A percentile compares a stretch with the other conserved stretches of the same genome.
Conservation (phyloP, 92 coral and sea anemone species). For the Paragorgia papillata region DNA sequence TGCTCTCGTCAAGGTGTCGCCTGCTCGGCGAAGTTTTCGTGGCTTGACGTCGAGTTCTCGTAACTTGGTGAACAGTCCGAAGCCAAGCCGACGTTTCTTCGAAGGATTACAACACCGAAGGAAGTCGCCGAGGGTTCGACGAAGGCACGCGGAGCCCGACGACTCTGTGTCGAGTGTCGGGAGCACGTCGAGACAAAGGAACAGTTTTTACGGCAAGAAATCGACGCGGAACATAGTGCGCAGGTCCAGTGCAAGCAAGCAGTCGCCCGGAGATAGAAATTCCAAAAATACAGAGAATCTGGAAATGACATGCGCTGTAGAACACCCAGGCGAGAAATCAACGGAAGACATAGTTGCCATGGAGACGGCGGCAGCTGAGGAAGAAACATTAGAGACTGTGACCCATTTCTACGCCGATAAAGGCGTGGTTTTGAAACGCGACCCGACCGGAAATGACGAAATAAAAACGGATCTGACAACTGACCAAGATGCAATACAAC, state of each 20-base stretch:
- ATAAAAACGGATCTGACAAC: background rate
- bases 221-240: background rate
- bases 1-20: conserved; percentile 39
- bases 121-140: conserved; percentile 38
- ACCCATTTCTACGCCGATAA: conserved; percentile 27
- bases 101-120: conserved; percentile 28
- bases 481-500: conserved; percentile 6
- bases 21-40: conserved; percentile 39
- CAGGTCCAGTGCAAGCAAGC: conserved; percentile 1
- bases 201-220: background rate
- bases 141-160: conserved; percentile 25
- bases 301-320: background rate
- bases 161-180: conserved; percentile 21
- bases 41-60: conserved; percentile 19
- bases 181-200: conserved; percentile 8
- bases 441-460: background rate
- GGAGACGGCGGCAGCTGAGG: background rate
- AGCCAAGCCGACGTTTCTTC: conserved; percentile 23
- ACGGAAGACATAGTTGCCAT: background rate
- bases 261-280: background rate
- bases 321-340: background rate
- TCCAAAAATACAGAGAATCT: background rate
- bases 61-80: conserved; percentile 22
- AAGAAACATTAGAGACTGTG: conserved; percentile 6
- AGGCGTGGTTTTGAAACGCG: conserved; percentile 18